phyloP scores from a whole-genome alignment of 2,797 vertebrate genomes.

The Brachymystax lenok region DNA sequence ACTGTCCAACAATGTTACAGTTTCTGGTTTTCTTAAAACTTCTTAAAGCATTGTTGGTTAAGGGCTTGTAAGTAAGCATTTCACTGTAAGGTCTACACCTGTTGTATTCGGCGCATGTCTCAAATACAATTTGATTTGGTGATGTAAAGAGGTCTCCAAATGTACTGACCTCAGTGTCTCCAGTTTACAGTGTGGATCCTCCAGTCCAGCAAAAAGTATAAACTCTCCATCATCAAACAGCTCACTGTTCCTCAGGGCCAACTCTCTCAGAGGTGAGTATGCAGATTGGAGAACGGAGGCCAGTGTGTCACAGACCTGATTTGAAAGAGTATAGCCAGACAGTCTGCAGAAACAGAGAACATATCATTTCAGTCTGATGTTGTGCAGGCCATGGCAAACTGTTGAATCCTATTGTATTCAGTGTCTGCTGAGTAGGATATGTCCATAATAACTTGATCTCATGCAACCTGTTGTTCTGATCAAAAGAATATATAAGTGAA shows the following conservation, averaged over 20 bases:
- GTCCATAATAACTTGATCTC: no score
- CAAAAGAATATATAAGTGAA: no score
- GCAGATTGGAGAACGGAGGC: neutral
- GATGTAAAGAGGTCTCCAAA: neutral
- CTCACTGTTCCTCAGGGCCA: neutral
- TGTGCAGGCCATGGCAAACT: neutral
- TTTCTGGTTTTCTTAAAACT: no score
- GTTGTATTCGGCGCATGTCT: no score
- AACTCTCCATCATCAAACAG: neutral
- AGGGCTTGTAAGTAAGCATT: no score
- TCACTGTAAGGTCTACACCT: no score
- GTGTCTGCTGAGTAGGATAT: no score
- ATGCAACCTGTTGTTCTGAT: no score
- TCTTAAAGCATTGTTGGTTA: no score
- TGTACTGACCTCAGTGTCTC: constrained; percentile 2
- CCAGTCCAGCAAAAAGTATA: neutral
- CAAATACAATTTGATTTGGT: no score
- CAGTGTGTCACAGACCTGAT: neutral
- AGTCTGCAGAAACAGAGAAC: constrained; percentile 9
- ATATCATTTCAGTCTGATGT: neutral
- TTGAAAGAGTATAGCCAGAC: neutral
- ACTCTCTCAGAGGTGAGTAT: neutral
- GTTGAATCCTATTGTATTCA: neutral
- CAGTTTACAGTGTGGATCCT: neutral
- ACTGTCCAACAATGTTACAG: no score